Base-by-base conservation (phyloP, 2,113 vertebrate species). In the Protobothrops mucrosquamatus region DNA sequence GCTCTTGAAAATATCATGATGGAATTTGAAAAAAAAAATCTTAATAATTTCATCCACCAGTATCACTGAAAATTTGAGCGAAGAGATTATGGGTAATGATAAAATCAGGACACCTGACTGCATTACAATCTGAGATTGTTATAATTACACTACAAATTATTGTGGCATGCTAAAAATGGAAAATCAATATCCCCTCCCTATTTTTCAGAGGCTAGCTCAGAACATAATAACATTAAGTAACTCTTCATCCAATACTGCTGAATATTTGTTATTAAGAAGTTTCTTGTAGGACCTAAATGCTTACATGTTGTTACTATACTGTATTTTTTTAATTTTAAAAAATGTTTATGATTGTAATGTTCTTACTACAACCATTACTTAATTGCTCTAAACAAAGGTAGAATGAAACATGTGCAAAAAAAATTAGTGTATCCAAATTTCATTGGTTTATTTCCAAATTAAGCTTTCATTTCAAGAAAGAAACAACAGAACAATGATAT, bases 301-400 rank as follows among this genome's bases (percentile, higher is more conserved):
- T 87, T 95, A 94, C 94, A 93, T 39, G 12, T 90, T 92, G 69
- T 39, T 92, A 93, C 22, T 14, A 54, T 92, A 90, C 18, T 9
- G 39, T 92, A 85, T 93, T 94, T 93, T 95, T 95, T 89, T 96
- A 97, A 96, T 95, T 96, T 94, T 94, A 97, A 95, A 94, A 94
- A 95, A 93, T 39, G 52, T 94, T 94, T 94, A 57, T 94, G 91
- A 59, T 88, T 89, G 88, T 20, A 95, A 89, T 96, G 93, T 91
- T 88, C 18, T 89, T 93, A 15, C 26, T 89, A 69, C 29, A 29
- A 94, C 87, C 89, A 92, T 92, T 93, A 51, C 85, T 95, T 94
- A 95, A 94, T 93, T 95, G 92, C 57, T 89, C 89, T 0, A 0
- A 92, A 92, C 29, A 95, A 92, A 74, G 59, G 7, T 24, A n/a